Conservation (phyloP, 1,140 invertebrate species). For the Dinoponera quadriceps region DNA sequence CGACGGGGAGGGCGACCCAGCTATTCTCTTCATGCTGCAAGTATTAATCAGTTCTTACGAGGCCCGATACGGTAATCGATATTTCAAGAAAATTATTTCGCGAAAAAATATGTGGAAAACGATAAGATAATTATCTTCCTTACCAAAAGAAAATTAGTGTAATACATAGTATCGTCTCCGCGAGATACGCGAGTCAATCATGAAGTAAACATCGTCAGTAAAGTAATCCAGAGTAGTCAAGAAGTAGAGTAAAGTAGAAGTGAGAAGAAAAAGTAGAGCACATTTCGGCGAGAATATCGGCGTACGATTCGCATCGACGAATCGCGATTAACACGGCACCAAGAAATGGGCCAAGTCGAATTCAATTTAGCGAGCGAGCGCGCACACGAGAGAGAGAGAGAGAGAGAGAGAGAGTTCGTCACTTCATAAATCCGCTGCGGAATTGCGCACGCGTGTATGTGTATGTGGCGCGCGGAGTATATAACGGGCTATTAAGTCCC, state of each 20-base stretch:
- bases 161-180: no score
- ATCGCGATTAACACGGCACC: slow-evolving; percentile 20
- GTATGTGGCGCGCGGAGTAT: slow-evolving; percentile 50
- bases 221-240: background rate
- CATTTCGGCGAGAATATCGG: background rate
- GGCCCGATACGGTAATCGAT: no score
- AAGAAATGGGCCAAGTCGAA: slow-evolving; percentile 53
- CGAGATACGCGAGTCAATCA: no score
- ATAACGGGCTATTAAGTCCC: slow-evolving; percentile 73
- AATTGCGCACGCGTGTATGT: slow-evolving; percentile 27
- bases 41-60: background rate
- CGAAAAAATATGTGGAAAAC: no score
- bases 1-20: background rate
- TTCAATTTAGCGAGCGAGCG: slow-evolving; percentile 46
- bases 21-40: slow-evolving; percentile 35
- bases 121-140: no score
- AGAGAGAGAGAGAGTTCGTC: slow-evolving; percentile 1
- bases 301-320: slow-evolving; percentile 23
- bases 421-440: slow-evolving; percentile 59
- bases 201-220: background rate
- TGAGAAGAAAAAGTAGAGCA: background rate
- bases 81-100: no score
- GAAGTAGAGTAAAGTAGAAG: no score
- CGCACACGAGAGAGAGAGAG: background rate
- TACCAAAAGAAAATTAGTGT: no score